phyloP scores from a whole-genome alignment of 30 jellyfish, hydroid and myxozoan genomes.

The Aurelia sp. region DNA sequence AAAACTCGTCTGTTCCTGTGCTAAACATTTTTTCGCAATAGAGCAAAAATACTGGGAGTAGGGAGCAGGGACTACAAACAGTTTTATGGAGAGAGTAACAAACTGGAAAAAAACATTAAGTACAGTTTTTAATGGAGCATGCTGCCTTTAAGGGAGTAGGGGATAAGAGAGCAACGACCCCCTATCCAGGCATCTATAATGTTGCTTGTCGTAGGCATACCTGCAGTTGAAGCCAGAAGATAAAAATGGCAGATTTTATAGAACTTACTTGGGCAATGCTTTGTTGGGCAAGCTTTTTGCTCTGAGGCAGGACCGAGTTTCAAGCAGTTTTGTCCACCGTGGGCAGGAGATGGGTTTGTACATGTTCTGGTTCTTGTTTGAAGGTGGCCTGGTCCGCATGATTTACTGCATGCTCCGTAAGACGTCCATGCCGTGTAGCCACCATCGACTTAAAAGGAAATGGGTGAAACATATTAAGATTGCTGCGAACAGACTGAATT shows the following conservation, averaged over 20 bases:
- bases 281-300: slow-evolving; percentile 11
- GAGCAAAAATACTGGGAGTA: no score
- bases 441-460: slow-evolving; percentile 33
- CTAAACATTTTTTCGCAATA: no score
- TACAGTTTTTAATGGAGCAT: no score
- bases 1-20: no score
- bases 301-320: slow-evolving; percentile 24
- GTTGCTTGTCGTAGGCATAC: no score
- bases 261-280: slow-evolving; percentile 39
- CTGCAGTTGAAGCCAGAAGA: neutral
- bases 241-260: neutral
- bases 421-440: slow-evolving; percentile 37
- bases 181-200: no score
- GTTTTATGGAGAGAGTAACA: no score
- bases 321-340: slow-evolving; percentile 40
- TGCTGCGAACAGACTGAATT: neutral
- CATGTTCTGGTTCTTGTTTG: slow-evolving; percentile 34
- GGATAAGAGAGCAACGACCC: no score
- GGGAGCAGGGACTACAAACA: no score
- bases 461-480: neutral
- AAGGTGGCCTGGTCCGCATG: slow-evolving; percentile 30
- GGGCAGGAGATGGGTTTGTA: slow-evolving; percentile 50
- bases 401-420: slow-evolving; percentile 18
- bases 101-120: no score
- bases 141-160: no score